Conservation (phyloP, 2,888 invertebrate genomes). For the Lycaena phlaeas region DNA sequence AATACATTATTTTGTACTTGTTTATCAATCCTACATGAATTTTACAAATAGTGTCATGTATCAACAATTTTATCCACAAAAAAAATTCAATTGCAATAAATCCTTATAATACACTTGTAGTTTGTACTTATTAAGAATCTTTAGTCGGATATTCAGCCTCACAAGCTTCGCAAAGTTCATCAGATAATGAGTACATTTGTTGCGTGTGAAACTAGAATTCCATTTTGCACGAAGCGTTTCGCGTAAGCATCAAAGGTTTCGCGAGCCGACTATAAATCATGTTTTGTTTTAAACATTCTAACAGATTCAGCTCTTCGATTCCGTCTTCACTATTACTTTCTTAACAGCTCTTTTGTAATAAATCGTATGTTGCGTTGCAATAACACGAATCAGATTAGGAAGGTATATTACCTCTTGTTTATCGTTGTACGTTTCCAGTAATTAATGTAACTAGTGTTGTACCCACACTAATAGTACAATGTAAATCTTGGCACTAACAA, state of each 20-base stretch:
- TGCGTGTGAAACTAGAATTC: conserved; percentile 72
- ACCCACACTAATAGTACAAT: conserved; percentile 22
- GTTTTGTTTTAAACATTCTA: conserved; percentile 38
- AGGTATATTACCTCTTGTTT: conserved; percentile 52
- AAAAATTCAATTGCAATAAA: not conserved
- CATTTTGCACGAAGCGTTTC: conserved; percentile 60
- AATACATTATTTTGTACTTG: no score
- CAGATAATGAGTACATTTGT: conserved; percentile 69
- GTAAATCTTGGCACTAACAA: conserved; percentile 10
- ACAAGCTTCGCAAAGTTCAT: conserved; percentile 52
- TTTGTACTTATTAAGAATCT: conserved; percentile 8
- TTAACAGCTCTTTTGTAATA: conserved; percentile 48
- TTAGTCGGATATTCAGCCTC: conserved; percentile 1
- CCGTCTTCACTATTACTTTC: conserved; percentile 38
- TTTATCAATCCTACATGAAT: no score
- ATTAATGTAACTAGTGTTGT: conserved; percentile 37
- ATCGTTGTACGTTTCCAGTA: conserved; percentile 35
- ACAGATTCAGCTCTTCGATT: conserved; percentile 51
- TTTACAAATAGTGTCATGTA: no score
- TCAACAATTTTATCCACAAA: no score
- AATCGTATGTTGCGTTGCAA: conserved; percentile 53
- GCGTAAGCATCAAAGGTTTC: conserved; percentile 56
- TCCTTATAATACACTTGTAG: conserved; percentile 6
- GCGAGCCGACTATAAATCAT: conserved; percentile 39
- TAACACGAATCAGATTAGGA: conserved; percentile 62